Evolutionary conservation across 1,140 invertebrate genomes (phyloP).

Genomic region (Gonatopus flavifemur): DNA sequence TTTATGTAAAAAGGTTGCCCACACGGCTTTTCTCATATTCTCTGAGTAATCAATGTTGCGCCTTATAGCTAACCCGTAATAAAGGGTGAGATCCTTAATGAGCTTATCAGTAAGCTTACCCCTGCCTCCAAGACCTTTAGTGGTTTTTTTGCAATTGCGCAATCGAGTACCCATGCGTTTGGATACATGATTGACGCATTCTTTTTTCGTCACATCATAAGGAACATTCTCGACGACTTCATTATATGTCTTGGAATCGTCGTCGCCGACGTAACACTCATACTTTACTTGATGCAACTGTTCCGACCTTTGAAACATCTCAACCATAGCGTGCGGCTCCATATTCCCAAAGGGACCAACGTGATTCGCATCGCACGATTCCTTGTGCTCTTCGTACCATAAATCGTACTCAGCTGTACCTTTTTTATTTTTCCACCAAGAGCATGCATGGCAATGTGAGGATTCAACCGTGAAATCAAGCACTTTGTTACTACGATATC

Average conservation of each 20-base stretch:
- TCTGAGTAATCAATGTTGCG: conserved; percentile 15
- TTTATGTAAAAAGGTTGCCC: conserved; percentile 10
- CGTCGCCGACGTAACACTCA: neutral
- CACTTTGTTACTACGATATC: neutral
- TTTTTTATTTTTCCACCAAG: neutral
- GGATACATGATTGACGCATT: too few relatives aligned
- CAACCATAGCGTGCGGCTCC: neutral
- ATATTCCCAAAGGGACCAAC: neutral
- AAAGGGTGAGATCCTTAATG: conserved; percentile 12
- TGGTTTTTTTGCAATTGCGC: conserved; percentile 3
- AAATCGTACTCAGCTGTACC: neutral
- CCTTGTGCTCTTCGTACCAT: neutral
- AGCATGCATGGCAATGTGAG: conserved; percentile 1
- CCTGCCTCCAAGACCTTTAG: conserved; percentile 4
- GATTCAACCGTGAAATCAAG: neutral
- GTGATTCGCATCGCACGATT: neutral
- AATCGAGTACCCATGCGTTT: conserved; percentile 13
- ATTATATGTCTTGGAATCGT: conserved; percentile 6
- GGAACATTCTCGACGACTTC: conserved; percentile 17
- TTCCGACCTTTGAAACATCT: neutral
- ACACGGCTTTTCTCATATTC: conserved; percentile 20
- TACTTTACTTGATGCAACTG: neutral
- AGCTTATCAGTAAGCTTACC: conserved; percentile 10
- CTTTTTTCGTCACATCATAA: conserved; percentile 18
- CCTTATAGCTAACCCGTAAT: conserved; percentile 22